Conservation (phyloP, 2,113 vertebrate species). For the Saccopteryx bilineata region DNA sequence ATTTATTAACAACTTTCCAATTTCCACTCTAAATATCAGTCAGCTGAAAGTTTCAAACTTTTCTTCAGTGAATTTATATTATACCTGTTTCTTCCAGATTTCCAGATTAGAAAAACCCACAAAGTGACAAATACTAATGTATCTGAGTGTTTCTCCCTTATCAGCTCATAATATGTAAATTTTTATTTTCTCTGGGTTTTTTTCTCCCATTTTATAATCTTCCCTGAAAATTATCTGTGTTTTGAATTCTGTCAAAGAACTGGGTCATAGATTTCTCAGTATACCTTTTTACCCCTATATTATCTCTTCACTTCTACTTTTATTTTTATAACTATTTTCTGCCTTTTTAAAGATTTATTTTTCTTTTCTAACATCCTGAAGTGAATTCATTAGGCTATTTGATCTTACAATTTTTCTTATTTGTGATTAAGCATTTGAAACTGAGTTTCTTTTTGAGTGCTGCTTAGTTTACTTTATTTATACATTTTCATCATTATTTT, state of each 20-base stretch:
- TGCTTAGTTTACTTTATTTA: background rate
- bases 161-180: background rate
- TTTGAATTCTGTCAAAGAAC: background rate
- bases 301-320: background rate
- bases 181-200: background rate
- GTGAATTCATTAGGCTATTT: background rate
- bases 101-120: background rate
- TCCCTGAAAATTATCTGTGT: background rate
- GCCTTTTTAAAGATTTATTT: background rate
- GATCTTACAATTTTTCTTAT: background rate
- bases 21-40: background rate
- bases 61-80: background rate
- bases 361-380: background rate
- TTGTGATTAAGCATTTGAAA: conserved; percentile 16
- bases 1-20: background rate
- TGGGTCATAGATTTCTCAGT: background rate
- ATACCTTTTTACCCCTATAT: background rate
- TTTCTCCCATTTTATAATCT: background rate
- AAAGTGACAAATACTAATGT: background rate
- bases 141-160: background rate
- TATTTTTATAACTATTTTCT: background rate
- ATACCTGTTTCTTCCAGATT: conserved; percentile 9
- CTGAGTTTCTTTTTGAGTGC: background rate
- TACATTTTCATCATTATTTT: background rate
- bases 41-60: background rate